A percentile compares a stretch with the other conserved stretches of the same genome.
Evolutionary conservation across 1,140 invertebrate species (phyloP).

Genomic region (Pachyrhynchus sulphureomaculatus): DNA sequence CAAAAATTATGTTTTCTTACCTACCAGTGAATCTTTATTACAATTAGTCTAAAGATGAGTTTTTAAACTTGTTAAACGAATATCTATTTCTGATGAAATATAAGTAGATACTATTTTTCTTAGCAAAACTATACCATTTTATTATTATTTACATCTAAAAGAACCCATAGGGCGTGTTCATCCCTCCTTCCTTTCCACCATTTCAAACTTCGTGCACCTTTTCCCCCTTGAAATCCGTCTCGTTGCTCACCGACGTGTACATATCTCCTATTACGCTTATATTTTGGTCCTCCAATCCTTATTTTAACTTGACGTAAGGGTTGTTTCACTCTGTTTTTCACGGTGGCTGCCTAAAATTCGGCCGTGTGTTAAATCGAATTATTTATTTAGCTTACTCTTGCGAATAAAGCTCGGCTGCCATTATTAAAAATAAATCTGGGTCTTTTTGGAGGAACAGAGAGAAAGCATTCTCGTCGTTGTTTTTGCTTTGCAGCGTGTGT

Average conservation of each 20-base stretch:
- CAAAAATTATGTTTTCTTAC: too few species aligned
- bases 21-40: too few species aligned
- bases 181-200: neutral
- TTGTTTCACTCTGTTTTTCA: constrained; percentile 19
- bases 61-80: too few species aligned
- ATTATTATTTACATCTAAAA: too few species aligned
- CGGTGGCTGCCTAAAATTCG: constrained; percentile 39
- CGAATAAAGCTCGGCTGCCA: constrained; percentile 36
- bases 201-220: neutral
- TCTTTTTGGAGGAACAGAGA: neutral
- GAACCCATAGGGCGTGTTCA: constrained; percentile 7
- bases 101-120: too few species aligned
- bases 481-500: neutral
- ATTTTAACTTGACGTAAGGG: constrained; percentile 16
- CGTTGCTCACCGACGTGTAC: constrained; percentile 39
- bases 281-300: constrained; percentile 23
- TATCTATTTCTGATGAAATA: too few species aligned
- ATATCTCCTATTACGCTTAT: constrained; percentile 46
- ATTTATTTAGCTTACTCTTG: constrained; percentile 48
- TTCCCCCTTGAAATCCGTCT: constrained; percentile 6
- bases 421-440: constrained; percentile 51
- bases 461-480: neutral
- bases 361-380: constrained; percentile 49
- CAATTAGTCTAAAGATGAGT: too few species aligned
- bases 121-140: too few species aligned